Evolutionary conservation across 1,140 invertebrate genomes (phyloP).

Genomic region (Platyscapa corneri): DNA sequence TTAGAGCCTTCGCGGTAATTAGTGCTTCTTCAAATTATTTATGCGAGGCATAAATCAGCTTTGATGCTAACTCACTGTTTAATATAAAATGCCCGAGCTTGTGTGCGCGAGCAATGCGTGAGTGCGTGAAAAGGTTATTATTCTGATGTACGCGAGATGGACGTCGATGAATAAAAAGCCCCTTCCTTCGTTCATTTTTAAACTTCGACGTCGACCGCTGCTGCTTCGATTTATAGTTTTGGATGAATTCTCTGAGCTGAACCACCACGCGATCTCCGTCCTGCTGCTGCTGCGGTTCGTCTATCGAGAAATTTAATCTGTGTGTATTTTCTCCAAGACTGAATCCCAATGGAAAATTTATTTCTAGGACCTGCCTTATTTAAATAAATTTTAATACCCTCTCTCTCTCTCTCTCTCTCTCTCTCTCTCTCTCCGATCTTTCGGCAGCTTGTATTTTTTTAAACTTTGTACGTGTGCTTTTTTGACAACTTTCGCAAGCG

Average conservation of each 20-base stretch:
- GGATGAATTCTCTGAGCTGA: not conserved
- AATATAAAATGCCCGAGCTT: constrained; percentile 19
- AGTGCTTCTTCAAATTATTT: constrained; percentile 72
- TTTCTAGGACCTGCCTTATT: no score
- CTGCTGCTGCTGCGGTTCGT: not conserved
- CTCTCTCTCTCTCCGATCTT: not conserved
- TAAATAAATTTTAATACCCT: no score
- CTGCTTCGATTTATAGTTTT: no score
- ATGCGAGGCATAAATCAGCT: constrained; percentile 70
- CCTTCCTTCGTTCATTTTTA: not conserved
- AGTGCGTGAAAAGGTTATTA: not conserved
- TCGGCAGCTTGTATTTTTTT: not conserved
- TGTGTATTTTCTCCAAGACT: not conserved
- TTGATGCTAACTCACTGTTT: constrained; percentile 69
- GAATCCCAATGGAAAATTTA: no score
- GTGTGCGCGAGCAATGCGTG: not conserved
- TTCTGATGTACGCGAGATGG: not conserved
- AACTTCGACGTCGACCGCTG: not conserved
- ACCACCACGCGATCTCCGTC: no score
- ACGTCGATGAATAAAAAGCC: not conserved
- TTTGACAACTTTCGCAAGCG: no score
- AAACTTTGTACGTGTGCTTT: not conserved
- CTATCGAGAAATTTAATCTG: not conserved
- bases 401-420: no score
- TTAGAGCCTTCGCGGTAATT: constrained; percentile 64